Base-by-base conservation (phyloP, 1,140 invertebrate species). In the Bombus fervidus region DNA sequence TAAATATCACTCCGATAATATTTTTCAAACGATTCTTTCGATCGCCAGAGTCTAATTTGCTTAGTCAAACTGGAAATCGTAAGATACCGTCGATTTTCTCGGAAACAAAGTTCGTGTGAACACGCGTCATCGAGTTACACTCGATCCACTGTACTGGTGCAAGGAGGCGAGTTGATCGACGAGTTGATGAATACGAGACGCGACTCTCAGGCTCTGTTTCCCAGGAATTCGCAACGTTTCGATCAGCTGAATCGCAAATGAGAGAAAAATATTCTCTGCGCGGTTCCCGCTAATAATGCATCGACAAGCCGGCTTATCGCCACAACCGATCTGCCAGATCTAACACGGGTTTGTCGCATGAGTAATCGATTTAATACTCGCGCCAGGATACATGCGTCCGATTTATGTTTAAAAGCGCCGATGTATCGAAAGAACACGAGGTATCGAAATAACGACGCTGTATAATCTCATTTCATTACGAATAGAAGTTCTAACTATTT, bases 221-320 rank as follows among this genome's bases (percentile, higher is more conserved):
- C 64, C 43, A 57, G 72, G 43, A 41, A 69, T 12, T 53, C 22
- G 73, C 62, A 53, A 76, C 66, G 72, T 68, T 47, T 41, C 41
- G 62, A 12, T 18, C 18, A 62, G 22, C 43, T 77, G 81, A 83
- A 83, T 83, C 47, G 37, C 74, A 76, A 53, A 83, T 77, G 74
- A 78, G 81, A 69, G 73, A 78, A 83, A 78, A 83, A 83, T 78
- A 22, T 34, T 22, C 22, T 9, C n/a, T 37, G n/a, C 81, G 74
- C 37, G 62, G 37, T 28, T 68, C 74, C 47, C 74, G 74, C 81
- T 83, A 83, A 83, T 83, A 83, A 68, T 78, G 81, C 81, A 34
- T 53, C 74, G 81, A 69, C 81, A 31, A 34, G 64, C 0, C 47
- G 28, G 43, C 53, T 78, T 83, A 83, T 83, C 81, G 81, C 3